These are phyloP conservation scores for Leucoma salicis DNA, from an alignment of 2,888 invertebrate genomes.

Conservation along the genomic window DNA sequence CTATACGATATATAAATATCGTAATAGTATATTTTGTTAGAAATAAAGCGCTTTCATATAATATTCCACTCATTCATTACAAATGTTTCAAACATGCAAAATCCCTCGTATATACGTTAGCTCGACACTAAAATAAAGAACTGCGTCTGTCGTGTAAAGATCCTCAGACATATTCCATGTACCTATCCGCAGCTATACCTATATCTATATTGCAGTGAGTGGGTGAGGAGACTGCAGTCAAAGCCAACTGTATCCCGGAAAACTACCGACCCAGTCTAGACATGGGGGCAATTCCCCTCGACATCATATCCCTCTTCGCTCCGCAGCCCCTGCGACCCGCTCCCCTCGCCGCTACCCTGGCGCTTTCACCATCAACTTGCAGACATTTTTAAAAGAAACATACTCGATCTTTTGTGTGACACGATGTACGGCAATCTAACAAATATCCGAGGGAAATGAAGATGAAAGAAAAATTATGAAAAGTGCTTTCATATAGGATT, in stretches of 20 bases:
- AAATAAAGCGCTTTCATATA: too few relatives aligned
- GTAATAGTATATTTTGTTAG: too few relatives aligned
- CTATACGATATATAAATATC: too few relatives aligned
- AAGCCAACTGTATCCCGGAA: conserved; percentile 80
- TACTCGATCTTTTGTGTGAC: conserved; percentile 67
- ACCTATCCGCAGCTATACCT: conserved; percentile 52
- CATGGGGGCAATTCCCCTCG: conserved; percentile 78
- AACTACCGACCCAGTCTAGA: conserved; percentile 84
- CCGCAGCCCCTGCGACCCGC: conserved; percentile 42
- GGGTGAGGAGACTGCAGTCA: conserved; percentile 79
- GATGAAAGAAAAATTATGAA: conserved; percentile 56
- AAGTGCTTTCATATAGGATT: conserved; percentile 4
- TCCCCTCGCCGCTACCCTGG: conserved; percentile 48
- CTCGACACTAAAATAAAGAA: conserved; percentile 58
- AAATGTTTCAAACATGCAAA: too few relatives aligned
- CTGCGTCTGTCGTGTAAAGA: conserved; percentile 69
- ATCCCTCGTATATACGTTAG: neutral
- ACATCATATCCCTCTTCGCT: conserved; percentile 37
- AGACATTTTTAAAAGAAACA: conserved; percentile 73
- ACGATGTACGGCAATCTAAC: conserved; percentile 58
- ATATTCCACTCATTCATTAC: too few relatives aligned
- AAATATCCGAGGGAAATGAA: conserved; percentile 56
- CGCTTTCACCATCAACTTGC: conserved; percentile 74
- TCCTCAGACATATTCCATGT: conserved; percentile 65
- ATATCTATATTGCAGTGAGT: conserved; percentile 74